Base-by-base conservation (phyloP, 2,797 vertebrate species). In the Muscicapa comitata region DNA sequence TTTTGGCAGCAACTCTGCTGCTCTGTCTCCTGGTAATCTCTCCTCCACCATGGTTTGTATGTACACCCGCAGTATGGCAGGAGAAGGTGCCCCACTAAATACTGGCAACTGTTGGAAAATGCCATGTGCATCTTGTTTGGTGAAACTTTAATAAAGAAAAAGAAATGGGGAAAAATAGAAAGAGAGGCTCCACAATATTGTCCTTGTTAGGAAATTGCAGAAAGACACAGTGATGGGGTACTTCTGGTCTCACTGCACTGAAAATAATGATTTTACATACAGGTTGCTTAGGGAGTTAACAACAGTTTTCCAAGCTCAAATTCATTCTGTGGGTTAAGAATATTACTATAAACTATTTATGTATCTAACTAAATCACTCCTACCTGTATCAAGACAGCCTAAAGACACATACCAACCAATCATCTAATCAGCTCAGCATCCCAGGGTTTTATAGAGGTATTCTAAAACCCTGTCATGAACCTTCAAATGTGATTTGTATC, bases 111-210 rank as follows among this genome's bases (percentile, higher is more conserved):
- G 43, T 58, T 5, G 16, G 19, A 62, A 37, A 48, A 79, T 37
- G 24, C n/a, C 28, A 33, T 0, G 4, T 50, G 24, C 42, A 78
- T 61, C 7, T 45, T 5, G 1, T 40, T 20, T 25, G 31, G 23
- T 35, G 33, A 86, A 83, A 73, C 8, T 7, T 54, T 38, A 10
- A 38, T 10, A 20, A 45, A 77, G 3, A 17, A 45, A 20, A 63
- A 67, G 58, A 63, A 47, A 4, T 0, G 4, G 17, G 11, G 4
- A 1, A 50, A 54, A 57, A 40, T 6, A 37, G 28, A 55, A 15
- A 70, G 12, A 20, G 6, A 4, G 28, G 10, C 1, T 72, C 29
- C 25, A 84, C 15, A 77, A 57, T 24, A 47, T 38, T 57, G 42
- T 20, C 23, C 26, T 45, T 42, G 9, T 7, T 38, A 58, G 28